phyloP scores from a whole-genome alignment of 2,797 vertebrate genomes.

The Sebastes trivittatus region DNA sequence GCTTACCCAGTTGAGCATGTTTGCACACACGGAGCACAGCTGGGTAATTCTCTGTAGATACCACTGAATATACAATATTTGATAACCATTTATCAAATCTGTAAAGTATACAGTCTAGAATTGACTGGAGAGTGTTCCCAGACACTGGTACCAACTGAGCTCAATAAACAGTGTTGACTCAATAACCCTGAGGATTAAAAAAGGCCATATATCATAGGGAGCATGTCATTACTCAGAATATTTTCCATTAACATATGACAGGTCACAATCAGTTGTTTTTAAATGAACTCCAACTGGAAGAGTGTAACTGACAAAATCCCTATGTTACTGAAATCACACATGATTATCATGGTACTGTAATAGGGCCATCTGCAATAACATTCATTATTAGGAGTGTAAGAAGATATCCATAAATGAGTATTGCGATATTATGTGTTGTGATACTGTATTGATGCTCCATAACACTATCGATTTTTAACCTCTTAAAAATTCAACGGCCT shows the following conservation, averaged over 20 bases:
- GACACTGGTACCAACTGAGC: neutral
- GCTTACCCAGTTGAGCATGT: constrained; percentile 41
- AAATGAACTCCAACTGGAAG: neutral
- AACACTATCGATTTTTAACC: too few relatives aligned
- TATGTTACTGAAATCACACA: constrained; percentile 13
- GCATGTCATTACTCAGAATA: neutral
- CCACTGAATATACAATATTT: constrained; percentile 57
- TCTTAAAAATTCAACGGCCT: too few relatives aligned
- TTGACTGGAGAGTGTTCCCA: constrained; percentile 7
- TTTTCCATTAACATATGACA: neutral
- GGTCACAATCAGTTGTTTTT: neutral
- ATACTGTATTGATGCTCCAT: too few relatives aligned
- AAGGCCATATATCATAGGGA: neutral
- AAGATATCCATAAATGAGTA: too few relatives aligned
- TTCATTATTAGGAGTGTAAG: neutral
- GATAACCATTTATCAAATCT: constrained; percentile 65
- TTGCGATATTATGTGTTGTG: too few relatives aligned
- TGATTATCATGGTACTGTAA: constrained; percentile 29
- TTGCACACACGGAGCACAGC: constrained; percentile 43
- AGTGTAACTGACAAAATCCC: neutral
- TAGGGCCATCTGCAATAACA: constrained; percentile 18
- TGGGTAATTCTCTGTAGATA: constrained; percentile 34
- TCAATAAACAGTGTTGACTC: constrained; percentile 17
- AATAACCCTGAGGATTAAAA: constrained; percentile 15
- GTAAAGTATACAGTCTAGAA: constrained; percentile 36